Evolutionary conservation across 30 jellyfish, hydroid and myxozoan genomes (phyloP).

Genomic region (Hydractinia symbiolongicarpus): DNA sequence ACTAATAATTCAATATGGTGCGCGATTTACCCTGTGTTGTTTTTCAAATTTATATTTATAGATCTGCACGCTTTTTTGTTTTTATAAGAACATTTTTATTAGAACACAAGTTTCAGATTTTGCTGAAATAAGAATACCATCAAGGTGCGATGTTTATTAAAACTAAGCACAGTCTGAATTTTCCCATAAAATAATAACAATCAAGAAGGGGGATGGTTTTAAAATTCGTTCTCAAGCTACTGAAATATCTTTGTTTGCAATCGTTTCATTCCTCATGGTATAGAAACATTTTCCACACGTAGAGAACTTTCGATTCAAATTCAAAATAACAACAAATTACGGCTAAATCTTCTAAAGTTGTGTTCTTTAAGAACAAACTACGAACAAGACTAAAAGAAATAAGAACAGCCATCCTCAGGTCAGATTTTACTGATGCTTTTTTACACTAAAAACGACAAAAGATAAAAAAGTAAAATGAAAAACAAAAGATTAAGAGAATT

Average conservation of each 20-base stretch:
- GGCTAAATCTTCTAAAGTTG: background rate
- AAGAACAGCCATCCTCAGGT: background rate
- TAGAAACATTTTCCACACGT: no score
- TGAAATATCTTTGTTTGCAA: no score
- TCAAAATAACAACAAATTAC: background rate
- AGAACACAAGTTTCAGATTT: background rate
- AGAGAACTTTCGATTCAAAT: background rate
- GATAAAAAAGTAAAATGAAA: no score
- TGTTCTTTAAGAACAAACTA: background rate
- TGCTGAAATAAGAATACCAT: no score
- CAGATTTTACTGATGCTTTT: background rate
- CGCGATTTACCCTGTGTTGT: background rate
- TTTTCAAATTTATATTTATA: background rate
- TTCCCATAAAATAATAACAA: no score
- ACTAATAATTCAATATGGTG: background rate
- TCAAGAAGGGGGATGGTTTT: no score
- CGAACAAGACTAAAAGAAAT: background rate
- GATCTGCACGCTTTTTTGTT: background rate
- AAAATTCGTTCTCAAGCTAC: no score
- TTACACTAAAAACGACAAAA: background rate
- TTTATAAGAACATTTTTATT: background rate
- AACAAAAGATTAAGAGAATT: no score
- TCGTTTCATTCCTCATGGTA: no score
- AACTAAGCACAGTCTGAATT: background rate
- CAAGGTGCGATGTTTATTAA: background rate